Base-by-base conservation (phyloP, 2,113 vertebrate genomes). In the Hippocampus mohnikei region DNA sequence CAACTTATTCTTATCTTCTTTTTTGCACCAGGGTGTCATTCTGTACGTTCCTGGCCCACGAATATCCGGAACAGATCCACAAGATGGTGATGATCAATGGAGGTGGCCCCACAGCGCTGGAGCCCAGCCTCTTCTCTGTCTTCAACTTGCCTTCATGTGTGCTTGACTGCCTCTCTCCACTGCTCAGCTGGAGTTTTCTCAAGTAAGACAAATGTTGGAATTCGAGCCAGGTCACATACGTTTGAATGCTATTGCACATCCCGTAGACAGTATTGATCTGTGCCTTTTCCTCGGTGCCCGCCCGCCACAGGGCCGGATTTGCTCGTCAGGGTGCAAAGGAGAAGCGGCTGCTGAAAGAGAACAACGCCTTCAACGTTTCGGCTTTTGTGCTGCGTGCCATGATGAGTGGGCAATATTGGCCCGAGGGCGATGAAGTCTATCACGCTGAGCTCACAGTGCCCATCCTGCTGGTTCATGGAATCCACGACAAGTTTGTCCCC, bases 351-450 rank as follows among this genome's bases (percentile, higher is more conserved):
- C 89, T 98, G 78, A 94, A 90, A 79, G 96, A 99, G 46, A 95
- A 96, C 77, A 96, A 97, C 0, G 96, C 96, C 18, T 99, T 99
- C 91, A 97, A 95, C 0, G 95, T 98, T 62, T 96, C 97, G 0
- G 95, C 97, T 52, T 98, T 98, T 0, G 97, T 99, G 69, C 91
- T 99, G 76, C 90, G 96, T 1, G 95, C 97, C 87, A 98, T 94
- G 93, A 98, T 99, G 97, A 96, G 95, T 0, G 96, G 97, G 0
- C 97, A 98, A 92, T 99, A 99, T 90, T 99, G 97, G 97, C 97
- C 97, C 0, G 97, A 99, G 84, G 97, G 96, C 0, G 97, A 98
- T 0, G 96, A 99, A 80, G 93, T 97, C 33, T 99, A 98, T 84
- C 97, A 99, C 0, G 96, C 96, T 0, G 97, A 98, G 86, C 91